Percentiles rank a stretch among this genome's conserved stretches.
These are phyloP conservation scores for Dorcus hopei DNA, from an alignment of 2,888 invertebrate species.

Conservation along the genomic window DNA sequence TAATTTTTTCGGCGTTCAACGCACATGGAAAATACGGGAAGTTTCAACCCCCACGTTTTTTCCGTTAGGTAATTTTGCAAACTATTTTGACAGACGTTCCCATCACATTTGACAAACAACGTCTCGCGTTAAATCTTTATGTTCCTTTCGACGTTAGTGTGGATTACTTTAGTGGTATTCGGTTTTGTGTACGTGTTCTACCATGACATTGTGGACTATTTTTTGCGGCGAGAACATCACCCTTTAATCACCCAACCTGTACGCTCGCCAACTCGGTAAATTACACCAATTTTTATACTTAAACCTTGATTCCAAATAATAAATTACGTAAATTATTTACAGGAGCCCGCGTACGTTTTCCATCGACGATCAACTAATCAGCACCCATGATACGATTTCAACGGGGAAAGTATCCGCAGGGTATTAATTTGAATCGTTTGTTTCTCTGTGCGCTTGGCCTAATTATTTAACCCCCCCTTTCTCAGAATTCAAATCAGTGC, in stretches of 20 bases:
- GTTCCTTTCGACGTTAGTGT: too few species aligned
- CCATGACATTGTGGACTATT: neutral
- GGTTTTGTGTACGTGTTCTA: neutral
- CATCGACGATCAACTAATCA: conserved; percentile 6
- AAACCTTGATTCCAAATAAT: neutral
- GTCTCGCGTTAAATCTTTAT: too few species aligned
- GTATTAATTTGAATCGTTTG: neutral
- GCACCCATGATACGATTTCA: too few species aligned
- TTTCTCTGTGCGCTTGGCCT: neutral
- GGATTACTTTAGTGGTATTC: conserved; percentile 6
- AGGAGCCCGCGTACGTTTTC: conserved; percentile 10
- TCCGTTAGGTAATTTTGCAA: too few species aligned
- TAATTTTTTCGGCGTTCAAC: too few species aligned
- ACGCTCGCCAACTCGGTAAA: too few species aligned
- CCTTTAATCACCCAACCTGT: too few species aligned
- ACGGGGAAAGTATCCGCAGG: conserved; percentile 4
- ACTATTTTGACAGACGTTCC: too few species aligned
- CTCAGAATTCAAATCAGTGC: neutral
- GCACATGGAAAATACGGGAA: too few species aligned
- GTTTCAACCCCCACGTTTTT: too few species aligned
- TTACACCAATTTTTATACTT: neutral
- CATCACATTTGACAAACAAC: too few species aligned
- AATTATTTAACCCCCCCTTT: neutral
- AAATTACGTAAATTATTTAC: neutral
- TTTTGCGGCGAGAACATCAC: neutral